Conservation (phyloP, 2,888 invertebrate species). For the Argynnis bischoffii region DNA sequence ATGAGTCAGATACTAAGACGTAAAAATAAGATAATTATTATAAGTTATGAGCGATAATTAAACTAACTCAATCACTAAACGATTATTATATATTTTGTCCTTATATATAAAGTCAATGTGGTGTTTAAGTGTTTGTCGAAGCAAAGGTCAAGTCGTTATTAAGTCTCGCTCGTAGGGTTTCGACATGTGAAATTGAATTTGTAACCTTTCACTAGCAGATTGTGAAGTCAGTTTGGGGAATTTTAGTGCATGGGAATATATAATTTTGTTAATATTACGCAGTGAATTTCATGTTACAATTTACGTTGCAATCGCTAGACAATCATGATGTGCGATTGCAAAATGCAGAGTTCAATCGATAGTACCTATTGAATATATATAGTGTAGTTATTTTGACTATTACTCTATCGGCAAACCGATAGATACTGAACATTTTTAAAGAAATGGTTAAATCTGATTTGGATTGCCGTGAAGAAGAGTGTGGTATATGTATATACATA, state of each 20-base stretch:
- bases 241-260: background rate
- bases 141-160: conserved; percentile 28
- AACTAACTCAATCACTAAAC: background rate
- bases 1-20: background rate
- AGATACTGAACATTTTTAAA: too few species aligned
- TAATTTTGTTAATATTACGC: conserved; percentile 1
- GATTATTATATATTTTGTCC: conserved; percentile 22
- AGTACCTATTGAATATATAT: too few species aligned
- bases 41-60: too few species aligned
- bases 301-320: background rate
- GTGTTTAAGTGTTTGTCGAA: conserved; percentile 18
- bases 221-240: conserved; percentile 6
- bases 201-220: conserved; percentile 24
- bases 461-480: too few species aligned
- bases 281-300: background rate
- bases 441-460: too few species aligned
- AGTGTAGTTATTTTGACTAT: too few species aligned
- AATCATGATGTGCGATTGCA: background rate
- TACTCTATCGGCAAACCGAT: too few species aligned
- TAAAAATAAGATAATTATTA: background rate
- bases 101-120: conserved; percentile 17
- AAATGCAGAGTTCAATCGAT: too few species aligned
- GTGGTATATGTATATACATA: too few species aligned
- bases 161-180: conserved; percentile 25
- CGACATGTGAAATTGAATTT: conserved; percentile 27